phyloP scores from a whole-genome alignment of 2,797 vertebrate genomes.

The Gouania willdenowi region DNA sequence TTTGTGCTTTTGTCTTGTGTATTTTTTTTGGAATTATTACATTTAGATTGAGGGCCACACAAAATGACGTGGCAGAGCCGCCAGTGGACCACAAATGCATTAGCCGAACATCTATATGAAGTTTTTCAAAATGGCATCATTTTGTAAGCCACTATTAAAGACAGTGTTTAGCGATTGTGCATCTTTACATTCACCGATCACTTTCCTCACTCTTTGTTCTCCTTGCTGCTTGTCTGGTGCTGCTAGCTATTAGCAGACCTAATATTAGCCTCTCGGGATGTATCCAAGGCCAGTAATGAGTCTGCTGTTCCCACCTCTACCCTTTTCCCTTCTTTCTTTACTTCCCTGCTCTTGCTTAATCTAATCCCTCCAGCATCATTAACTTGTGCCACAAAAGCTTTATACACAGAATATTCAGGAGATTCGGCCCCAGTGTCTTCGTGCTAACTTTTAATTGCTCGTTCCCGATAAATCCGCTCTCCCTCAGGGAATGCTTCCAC shows the following conservation, averaged over 20 bases:
- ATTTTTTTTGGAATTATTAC: too few species aligned
- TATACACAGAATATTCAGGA: slow-evolving; percentile 45
- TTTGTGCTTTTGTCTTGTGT: too few species aligned
- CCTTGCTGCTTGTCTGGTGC: slow-evolving; percentile 28
- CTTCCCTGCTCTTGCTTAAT: slow-evolving; percentile 27
- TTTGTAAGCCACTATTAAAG: slow-evolving; percentile 53
- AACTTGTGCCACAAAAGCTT: slow-evolving; percentile 60
- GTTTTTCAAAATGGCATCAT: slow-evolving; percentile 53
- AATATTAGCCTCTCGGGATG: slow-evolving; percentile 55
- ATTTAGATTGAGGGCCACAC: too few species aligned
- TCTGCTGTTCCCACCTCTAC: slow-evolving; percentile 42
- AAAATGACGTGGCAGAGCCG: too few species aligned
- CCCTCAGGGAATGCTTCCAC: slow-evolving; percentile 43
- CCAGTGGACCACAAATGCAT: too few species aligned
- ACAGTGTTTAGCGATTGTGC: too few species aligned
- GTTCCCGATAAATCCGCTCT: slow-evolving; percentile 52
- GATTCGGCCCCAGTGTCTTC: slow-evolving; percentile 49
- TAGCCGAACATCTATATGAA: too few species aligned
- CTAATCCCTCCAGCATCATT: slow-evolving; percentile 66
- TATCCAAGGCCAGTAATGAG: slow-evolving; percentile 66
- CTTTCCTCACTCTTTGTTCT: slow-evolving; percentile 22
- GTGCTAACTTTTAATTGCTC: slow-evolving; percentile 69
- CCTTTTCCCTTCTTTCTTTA: slow-evolving; percentile 18
- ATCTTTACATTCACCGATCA: slow-evolving; percentile 17
- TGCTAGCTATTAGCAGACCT: slow-evolving; percentile 45